phyloP scores from a whole-genome alignment of 2,888 invertebrate genomes.

The Hydroisotoma schaefferi region DNA sequence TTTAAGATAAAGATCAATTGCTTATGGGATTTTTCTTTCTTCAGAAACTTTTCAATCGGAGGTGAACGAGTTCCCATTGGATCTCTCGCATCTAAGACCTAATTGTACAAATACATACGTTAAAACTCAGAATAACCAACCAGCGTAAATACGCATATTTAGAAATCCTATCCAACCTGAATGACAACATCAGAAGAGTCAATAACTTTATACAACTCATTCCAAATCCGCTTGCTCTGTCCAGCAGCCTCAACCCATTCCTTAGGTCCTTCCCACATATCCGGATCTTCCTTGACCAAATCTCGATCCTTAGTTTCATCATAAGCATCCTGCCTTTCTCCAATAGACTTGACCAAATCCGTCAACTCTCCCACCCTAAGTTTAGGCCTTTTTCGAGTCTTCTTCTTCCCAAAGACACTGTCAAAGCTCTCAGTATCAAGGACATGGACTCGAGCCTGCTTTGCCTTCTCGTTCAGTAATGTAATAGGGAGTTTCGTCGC shows the following conservation, averaged over 20 bases:
- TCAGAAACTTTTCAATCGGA: conserved; percentile 85
- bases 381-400: conserved; percentile 85
- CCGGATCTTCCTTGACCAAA: conserved; percentile 69
- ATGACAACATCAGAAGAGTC: conserved; percentile 97
- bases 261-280: conserved; percentile 72
- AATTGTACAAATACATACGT: conserved; percentile 48
- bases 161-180: conserved; percentile 56
- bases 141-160: not conserved
- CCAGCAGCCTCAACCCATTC: conserved; percentile 96
- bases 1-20: conserved; percentile 96
- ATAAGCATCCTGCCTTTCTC: conserved; percentile 71
- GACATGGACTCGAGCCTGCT: conserved; percentile 87
- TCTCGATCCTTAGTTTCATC: conserved; percentile 73
- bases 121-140: not conserved
- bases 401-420: conserved; percentile 92
- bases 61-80: conserved; percentile 93
- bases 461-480: conserved; percentile 84
- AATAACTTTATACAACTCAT: conserved; percentile 96
- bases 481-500: conserved; percentile 92
- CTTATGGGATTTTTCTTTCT: conserved; percentile 93
- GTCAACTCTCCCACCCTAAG: conserved; percentile 65
- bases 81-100: conserved; percentile 92
- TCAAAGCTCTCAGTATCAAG: conserved; percentile 93
- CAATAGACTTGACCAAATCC: conserved; percentile 69
- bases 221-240: conserved; percentile 97